Base-by-base conservation (phyloP, 2,797 vertebrate genomes). In the Galagoides demidoff region DNA sequence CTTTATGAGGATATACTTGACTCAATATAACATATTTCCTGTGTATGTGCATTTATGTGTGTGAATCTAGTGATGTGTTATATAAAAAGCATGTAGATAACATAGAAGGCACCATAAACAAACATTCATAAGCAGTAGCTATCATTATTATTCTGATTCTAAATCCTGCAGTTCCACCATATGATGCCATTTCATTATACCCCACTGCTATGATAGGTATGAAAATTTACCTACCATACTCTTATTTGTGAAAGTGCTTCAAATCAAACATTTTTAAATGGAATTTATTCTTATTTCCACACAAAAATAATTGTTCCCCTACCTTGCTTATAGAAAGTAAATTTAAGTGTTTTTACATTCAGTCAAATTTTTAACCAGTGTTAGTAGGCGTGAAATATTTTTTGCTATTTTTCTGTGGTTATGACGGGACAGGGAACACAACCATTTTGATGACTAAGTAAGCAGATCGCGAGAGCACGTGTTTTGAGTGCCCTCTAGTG, bases 401-500 rank as follows among this genome's bases (percentile, higher is more conserved):
- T 95, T 95, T 25, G 74, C 39, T 39, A 61, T 55, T 81, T 86
- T 57, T 25, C 55, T 77, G 19, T 45, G 6, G 2, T 43, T 93
- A 8, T 31, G 11, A 59, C 31, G 86, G 73, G 5, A 29, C 19
- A 64, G 10, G 23, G 52, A 92, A 71, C 5, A 71, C 12, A 39
- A 23, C 13, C 11, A 0, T 68, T 52, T 31, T 49, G 3, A 16
- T 11, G 7, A 43, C 29, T 13, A 20, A 49, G 12, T 70, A 78
- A 57, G 34, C 49, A 25, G 0, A 31, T 66, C 10, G 0, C n/a
- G 7, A 66, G 11, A 57, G 11, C 11, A 8, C 6, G 23, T 73
- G 61, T 90, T 90, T 88, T 68, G 82, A 74, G 78, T 70, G 90
- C 90, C 92, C 95, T 95, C 97, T 96, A 34, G 92, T 90, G 96